Evolutionary conservation across 2,888 invertebrate genomes (phyloP), one percentile per base, ranked within the genome.

Genomic region (Alcis repandata): DNA sequence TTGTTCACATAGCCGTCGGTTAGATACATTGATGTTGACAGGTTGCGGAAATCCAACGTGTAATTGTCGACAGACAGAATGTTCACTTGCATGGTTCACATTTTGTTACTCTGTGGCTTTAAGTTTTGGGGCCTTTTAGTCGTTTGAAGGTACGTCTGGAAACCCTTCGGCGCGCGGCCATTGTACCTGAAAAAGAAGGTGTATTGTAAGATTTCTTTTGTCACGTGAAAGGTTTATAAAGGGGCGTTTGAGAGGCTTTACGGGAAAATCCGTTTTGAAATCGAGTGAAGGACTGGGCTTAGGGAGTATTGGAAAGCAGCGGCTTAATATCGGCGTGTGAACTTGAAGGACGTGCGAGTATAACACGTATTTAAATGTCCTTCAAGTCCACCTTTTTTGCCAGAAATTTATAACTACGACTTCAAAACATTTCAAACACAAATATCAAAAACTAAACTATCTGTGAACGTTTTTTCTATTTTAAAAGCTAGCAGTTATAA

Each of bases 11-110:
- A 90, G 0, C 81, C 75, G 69, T 92, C 92, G 0, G 91, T 92
- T 0, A 92, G 81, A 88, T 92, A 92, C 92, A 92, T 92, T 51
- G 92, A 90, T 60, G 92, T 90, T 9, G 92, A 89, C 38, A 91
- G 74, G 60, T 91, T 88, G 61, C 84, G 73, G 58, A 88, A 76
- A 76, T 92, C 90, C 63, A 91, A 77, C 19, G 91, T 90, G 60
- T 86, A 83, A 75, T 90, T 91, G 71, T 87, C 84, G 59, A 79
- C 74, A 71, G 38, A 89, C 17, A 89, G 75, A 64, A 88, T 73
- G 63, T 88, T 87, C 67, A 88, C 77, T 85, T 84, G 87, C 91
- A 91, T 91, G 82, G 78, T 89, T 90, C 82, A 89, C 87, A 88
- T 90, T 78, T 59, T 62, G 65, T 65, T 63, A 41, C 36, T 45